Percentiles rank a stretch among this genome's conserved stretches.
Conservation (phyloP, 64 coral and sea anemone species). For the Porites lutea region DNA sequence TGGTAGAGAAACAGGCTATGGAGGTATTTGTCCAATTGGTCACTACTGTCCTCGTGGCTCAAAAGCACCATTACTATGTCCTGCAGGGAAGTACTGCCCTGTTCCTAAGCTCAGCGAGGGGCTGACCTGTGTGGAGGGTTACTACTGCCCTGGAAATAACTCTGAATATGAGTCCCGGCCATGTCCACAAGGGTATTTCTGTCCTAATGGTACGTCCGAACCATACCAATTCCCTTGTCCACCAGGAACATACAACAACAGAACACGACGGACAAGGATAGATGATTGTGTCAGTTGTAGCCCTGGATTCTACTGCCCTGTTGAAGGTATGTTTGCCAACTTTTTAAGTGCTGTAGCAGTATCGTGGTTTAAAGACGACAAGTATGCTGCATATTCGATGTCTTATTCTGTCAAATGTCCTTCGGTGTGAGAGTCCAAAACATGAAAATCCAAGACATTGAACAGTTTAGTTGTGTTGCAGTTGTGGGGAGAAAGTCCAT, state of each 20-base stretch:
- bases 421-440: too few species aligned
- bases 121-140: conserved; percentile 77
- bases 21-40: conserved; percentile 90
- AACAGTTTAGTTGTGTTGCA: too few species aligned
- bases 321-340: conserved; percentile 65
- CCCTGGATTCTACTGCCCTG: conserved; percentile 89
- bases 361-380: too few species aligned
- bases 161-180: conserved; percentile 83
- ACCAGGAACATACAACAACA: conserved; percentile 82
- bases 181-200: conserved; percentile 83
- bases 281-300: conserved; percentile 79
- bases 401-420: too few species aligned
- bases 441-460: too few species aligned
- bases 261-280: conserved; percentile 39
- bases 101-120: conserved; percentile 71
- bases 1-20: conserved; percentile 90
- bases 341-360: background rate
- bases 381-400: too few species aligned
- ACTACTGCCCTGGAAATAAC: conserved; percentile 86
- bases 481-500: too few species aligned
- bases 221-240: conserved; percentile 80
- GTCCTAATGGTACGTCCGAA: conserved; percentile 77
- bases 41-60: conserved; percentile 84
- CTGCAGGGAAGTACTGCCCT: conserved; percentile 77
- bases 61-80: conserved; percentile 60